Evolutionary conservation across 2,888 invertebrate species (phyloP).

Genomic region (Galerucella nymphaeae): DNA sequence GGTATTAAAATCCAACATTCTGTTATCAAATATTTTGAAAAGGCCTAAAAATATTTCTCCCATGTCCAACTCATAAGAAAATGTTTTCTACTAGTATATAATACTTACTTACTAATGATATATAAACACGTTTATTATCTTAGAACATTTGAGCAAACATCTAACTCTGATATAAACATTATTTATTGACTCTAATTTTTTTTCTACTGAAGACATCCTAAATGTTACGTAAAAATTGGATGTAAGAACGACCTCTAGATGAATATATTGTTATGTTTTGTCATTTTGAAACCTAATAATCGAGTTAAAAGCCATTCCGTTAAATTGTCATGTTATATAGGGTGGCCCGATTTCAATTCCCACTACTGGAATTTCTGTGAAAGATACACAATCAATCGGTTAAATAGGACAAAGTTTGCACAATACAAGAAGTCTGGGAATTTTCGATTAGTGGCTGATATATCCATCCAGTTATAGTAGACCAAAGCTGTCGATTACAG

Average conservation of each 20-base stretch:
- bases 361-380: too few relatives aligned
- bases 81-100: conserved; percentile 6
- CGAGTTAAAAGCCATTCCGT: background rate
- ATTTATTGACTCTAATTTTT: conserved; percentile 23
- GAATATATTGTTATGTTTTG: background rate
- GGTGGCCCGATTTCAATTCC: background rate
- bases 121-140: conserved; percentile 19
- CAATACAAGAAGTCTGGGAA: too few relatives aligned
- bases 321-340: background rate
- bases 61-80: conserved; percentile 5
- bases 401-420: too few relatives aligned
- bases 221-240: background rate
- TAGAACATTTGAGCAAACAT: conserved; percentile 24
- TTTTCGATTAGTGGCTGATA: too few relatives aligned
- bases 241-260: background rate
- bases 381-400: too few relatives aligned
- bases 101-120: conserved; percentile 26
- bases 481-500: too few relatives aligned
- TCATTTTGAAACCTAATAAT: background rate
- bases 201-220: conserved; percentile 4
- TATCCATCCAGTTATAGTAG: too few relatives aligned
- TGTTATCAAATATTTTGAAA: background rate
- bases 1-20: background rate
- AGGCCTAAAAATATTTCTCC: background rate
- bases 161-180: conserved; percentile 18